phyloP scores from a whole-genome alignment of 2,888 invertebrate genomes.

The Syrphus vitripennis region DNA sequence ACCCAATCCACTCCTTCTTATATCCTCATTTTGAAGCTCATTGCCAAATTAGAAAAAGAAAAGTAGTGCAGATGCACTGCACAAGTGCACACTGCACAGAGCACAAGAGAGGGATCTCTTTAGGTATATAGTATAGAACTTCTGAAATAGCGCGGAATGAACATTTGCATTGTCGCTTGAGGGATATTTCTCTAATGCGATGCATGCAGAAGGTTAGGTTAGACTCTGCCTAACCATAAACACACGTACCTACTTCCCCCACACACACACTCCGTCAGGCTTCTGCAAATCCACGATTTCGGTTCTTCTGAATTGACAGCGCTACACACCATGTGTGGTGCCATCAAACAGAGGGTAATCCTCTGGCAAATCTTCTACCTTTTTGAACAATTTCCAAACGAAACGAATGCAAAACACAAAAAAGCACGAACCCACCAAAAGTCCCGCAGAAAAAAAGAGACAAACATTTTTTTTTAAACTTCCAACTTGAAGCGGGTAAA shows the following conservation, averaged over 20 bases:
- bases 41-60: slow-evolving; percentile 7
- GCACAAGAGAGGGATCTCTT: no score
- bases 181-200: slow-evolving; percentile 34
- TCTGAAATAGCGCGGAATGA: slow-evolving; percentile 12
- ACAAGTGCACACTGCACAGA: neutral
- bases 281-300: slow-evolving; percentile 25
- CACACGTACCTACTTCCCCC: neutral
- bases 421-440: neutral
- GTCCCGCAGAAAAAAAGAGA: neutral
- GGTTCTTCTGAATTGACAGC: slow-evolving; percentile 1
- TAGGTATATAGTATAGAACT: neutral
- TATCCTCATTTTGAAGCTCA: neutral
- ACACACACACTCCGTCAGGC: neutral
- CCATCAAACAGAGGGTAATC: slow-evolving; percentile 29
- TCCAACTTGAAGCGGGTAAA: slow-evolving; percentile 45
- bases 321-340: slow-evolving; percentile 7
- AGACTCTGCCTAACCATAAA: slow-evolving; percentile 2
- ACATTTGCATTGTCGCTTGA: slow-evolving; percentile 40
- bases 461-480: neutral
- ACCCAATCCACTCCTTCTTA: neutral
- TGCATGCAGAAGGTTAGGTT: slow-evolving; percentile 45
- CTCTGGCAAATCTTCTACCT: slow-evolving; percentile 32
- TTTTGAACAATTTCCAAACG: slow-evolving; percentile 39
- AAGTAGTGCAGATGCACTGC: neutral
- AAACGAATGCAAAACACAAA: slow-evolving; percentile 14